Evolutionary conservation across 1,140 invertebrate genomes (phyloP), one percentile per base, ranked within the genome.

Genomic region (Apis dorsata): DNA sequence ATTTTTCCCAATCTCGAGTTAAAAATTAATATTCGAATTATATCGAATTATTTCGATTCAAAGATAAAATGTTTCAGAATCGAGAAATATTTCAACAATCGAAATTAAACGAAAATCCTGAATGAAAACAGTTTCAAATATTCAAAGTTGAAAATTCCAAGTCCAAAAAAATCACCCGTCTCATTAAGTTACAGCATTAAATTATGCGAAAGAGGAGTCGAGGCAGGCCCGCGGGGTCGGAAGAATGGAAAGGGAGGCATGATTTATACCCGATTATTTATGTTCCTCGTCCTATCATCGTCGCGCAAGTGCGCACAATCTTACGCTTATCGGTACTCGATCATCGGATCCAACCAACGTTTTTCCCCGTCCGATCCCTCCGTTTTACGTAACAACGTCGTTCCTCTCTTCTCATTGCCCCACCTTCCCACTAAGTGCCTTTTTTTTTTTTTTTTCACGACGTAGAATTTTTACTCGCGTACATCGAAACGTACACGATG

Each of bases 251-350:
- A 51, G 55, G 55, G 81, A 55, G 34, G 34, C 59, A 86, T 87
- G 82, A 86, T 86, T 87, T 87, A 87, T 83, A 62, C 62, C 21
- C 76, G 86, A 87, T 86, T 87, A 87, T 87, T 87, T 76, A 84
- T 78, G 77, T 84, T 13, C 79, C 49, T 57, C 49, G 78, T 15
- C 34, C 49, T 73, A 81, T 72, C 85, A 72, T 73, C 59, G 24
- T 70, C 69, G 44, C 72, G 78, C 60, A 44, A 86, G 66, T 78
- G 75, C 85, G 86, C 57, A 81, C 68, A 81, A 86, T 84, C 63
- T 44, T 63, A 79, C 73, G 81, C 62, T 78, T 88, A 88, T 88
- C 86, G 85, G 12, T 74, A 86, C 81, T 79, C 86, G 82, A 88
- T 88, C 70, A 63, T 83, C 75, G 76, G 82, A 17, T 83, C 77